These are phyloP conservation scores for Iselma pallidipennis DNA, from an alignment of 2,888 invertebrate genomes.

Conservation along the genomic window DNA sequence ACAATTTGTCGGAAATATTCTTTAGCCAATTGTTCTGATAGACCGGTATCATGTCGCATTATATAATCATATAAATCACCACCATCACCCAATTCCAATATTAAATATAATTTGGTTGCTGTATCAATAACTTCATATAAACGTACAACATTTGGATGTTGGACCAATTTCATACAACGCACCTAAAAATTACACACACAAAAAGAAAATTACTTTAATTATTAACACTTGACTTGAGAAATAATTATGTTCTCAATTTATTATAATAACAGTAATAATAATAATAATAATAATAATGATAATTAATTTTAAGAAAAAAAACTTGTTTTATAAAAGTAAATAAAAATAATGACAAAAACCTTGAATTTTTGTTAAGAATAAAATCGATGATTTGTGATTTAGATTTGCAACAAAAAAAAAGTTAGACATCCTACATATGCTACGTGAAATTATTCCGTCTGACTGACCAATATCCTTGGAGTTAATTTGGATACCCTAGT, in stretches of 20 bases:
- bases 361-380: not conserved
- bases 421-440: not conserved
- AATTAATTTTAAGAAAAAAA: not conserved
- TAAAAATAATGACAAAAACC: not conserved
- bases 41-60: conserved; percentile 90
- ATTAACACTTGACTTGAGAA: not conserved
- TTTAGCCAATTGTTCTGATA: conserved; percentile 80
- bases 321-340: not conserved
- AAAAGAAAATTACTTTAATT: conserved; percentile 3
- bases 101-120: conserved; percentile 94
- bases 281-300: not conserved
- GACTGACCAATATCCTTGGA: not conserved
- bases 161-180: conserved; percentile 98
- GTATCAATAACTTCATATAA: conserved; percentile 99
- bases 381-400: not conserved
- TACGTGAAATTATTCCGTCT: not conserved
- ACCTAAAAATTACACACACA: conserved; percentile 63
- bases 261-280: not conserved
- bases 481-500: not conserved
- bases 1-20: conserved; percentile 98
- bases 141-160: conserved; percentile 98
- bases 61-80: conserved; percentile 99
- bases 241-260: not conserved
- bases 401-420: not conserved
- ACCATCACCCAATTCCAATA: conserved; percentile 97